These are phyloP conservation scores for Bradypodion pumilum DNA, from an alignment of 2,797 vertebrate genomes.

Conservation along the genomic window DNA sequence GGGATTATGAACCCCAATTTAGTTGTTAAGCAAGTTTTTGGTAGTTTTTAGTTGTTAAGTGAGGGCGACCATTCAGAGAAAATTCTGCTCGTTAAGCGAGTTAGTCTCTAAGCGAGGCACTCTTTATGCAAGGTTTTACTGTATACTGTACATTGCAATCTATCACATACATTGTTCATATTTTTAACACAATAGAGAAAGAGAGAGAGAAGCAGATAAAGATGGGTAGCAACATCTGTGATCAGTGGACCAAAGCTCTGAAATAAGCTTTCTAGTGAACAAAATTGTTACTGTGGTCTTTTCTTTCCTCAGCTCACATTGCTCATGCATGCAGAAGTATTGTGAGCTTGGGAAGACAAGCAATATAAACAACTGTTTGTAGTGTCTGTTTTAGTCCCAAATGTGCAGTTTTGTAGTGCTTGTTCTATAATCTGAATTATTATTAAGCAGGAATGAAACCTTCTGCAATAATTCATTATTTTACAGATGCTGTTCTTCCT, in stretches of 20 bases:
- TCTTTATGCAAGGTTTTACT: no score
- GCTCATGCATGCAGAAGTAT: background rate
- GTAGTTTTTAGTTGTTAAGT: no score
- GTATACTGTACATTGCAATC: background rate
- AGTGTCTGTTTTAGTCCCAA: background rate
- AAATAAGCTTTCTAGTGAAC: conserved; percentile 8
- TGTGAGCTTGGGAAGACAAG: background rate
- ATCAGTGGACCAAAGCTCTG: background rate
- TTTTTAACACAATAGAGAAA: background rate
- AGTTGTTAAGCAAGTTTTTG: no score
- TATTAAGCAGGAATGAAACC: background rate
- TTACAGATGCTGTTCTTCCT: background rate
- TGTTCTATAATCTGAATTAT: background rate
- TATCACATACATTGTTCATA: background rate
- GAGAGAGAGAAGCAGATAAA: background rate
- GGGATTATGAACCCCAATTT: no score
- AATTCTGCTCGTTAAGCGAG: no score
- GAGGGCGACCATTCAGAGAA: no score
- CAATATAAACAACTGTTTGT: background rate
- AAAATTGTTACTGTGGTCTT: background rate
- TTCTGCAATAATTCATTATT: background rate
- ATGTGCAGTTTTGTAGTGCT: background rate
- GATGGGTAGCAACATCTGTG: background rate
- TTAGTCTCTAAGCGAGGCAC: no score
- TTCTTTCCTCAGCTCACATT: background rate